Evolutionary conservation across 1,140 invertebrate species (phyloP), one percentile per base, ranked within the genome.

Genomic region (Plutomurus gul): DNA sequence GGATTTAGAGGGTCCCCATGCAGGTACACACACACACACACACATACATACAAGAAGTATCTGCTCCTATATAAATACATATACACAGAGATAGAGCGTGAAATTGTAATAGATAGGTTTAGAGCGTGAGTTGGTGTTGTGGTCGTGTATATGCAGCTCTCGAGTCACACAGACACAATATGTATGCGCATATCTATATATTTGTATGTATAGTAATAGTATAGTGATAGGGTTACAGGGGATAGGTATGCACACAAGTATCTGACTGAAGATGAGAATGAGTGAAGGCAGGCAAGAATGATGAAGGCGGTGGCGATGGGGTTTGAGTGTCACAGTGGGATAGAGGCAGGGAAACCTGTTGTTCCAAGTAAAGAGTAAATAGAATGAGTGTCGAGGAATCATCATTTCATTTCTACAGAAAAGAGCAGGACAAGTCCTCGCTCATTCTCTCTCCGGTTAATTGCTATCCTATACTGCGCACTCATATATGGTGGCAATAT

Each of bases 351-450:
- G 75, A 77, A 77, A 77, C 75, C 75, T 77, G 75, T 77, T 77
- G 75, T 77, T 77, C 25, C 56, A 39, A 70, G 22, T 22, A n/a
- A 37, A 70, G 75, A 77, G 56, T 77, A 39, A 75, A 75, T 37
- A 56, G 46, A 39, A 72, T 72, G 37, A 72, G 70, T 72, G 46
- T 36, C 46, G 74, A 75, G 49, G 47, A 76, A 76, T 70, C 47
- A 76, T 56, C 27, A 76, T 76, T 40, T 56, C 27, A 76, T 76
- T 40, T 43, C 56, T 76, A 36, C 40, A 76, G 46, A 76, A 76
- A 76, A 65, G 77, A 74, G 36, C 33, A 65, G 77, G 77, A 78
- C 77, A 78, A 71, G 77, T 78, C 56, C 30, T 78, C 76, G 37
- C n/a, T 56, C 25, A 73, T 73, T 39, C 72, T 30, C 49, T 51